Evolutionary conservation across 2,797 vertebrate genomes (phyloP), one percentile per base, ranked within the genome.

Genomic region (Gallirallus australis): DNA sequence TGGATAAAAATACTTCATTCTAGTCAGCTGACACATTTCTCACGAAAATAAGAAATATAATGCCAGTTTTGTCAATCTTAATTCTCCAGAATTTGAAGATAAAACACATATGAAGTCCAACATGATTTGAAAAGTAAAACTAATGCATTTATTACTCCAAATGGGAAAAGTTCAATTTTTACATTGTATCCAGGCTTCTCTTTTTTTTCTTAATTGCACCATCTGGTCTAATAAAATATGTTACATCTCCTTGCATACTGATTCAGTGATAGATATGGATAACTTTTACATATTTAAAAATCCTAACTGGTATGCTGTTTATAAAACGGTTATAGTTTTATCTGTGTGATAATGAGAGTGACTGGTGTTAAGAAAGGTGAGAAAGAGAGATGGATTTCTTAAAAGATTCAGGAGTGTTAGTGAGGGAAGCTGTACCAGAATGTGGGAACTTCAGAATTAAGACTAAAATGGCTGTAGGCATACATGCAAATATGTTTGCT

Each of bases 211-310:
- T 93, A 84, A 90, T 84, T 91, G 54, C 30, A 88, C 90, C 39
- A 63, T 94, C 86, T 94, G 80, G 24, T 65, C 88, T 94, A 89
- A 92, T 92, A 71, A 84, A 92, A 73, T 75, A 84, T 57, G 48
- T 75, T 87, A 37, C 24, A 42, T 76, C 39, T 90, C 28, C 40
- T 76, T 92, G 24, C 56, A 92, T 24, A 84, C 47, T 72, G 77
- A 79, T 84, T 84, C 80, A 79, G 45, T 81, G 70, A 61, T 76
- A 39, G 57, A 52, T 79, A 69, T 63, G 65, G n/a, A 15, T 79
- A 92, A 84, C 20, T 91, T 82, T 33, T 75, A 33, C 47, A 57
- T 75, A 69, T 76, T 89, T 66, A 39, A 90, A 88, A 76, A 45
- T 70, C 50, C 39, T 50, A 56, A 63, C 47, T 89, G 18, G 2